A percentile compares a stretch with the other conserved stretches of the same genome.
Conservation (phyloP, 2,888 invertebrate species). For the Ormyrus pomaceus region DNA sequence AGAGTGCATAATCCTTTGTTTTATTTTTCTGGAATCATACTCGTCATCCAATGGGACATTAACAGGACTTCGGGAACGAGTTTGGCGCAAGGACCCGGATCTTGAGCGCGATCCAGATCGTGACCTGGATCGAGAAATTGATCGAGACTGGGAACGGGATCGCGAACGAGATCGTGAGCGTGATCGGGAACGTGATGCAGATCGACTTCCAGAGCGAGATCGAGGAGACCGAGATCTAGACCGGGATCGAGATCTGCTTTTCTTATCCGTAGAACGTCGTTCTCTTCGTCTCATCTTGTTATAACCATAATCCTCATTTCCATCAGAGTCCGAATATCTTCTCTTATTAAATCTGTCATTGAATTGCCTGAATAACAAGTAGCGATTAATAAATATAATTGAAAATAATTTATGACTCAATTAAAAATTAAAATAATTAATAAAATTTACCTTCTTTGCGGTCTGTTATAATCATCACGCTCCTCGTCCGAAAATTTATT, state of each 20-base stretch:
- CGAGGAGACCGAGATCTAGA: slow-evolving; percentile 40
- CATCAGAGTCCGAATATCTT: slow-evolving; percentile 50
- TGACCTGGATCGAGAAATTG: slow-evolving; percentile 44
- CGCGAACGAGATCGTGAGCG: slow-evolving; percentile 40
- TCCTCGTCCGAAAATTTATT: slow-evolving; percentile 43
- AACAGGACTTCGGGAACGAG: slow-evolving; percentile 56
- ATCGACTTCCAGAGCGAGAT: slow-evolving; percentile 23
- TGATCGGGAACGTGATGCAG: slow-evolving; percentile 24
- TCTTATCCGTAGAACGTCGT: slow-evolving; percentile 33
- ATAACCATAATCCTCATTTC: slow-evolving; percentile 40
- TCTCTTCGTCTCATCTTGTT: slow-evolving; percentile 44
- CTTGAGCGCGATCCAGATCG: slow-evolving; percentile 54
- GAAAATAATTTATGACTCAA: not conserved
- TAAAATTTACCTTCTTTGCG: slow-evolving; percentile 47
- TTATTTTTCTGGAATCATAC: slow-evolving; percentile 44
- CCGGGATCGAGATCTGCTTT: slow-evolving; percentile 56
- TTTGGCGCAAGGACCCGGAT: slow-evolving; percentile 54
- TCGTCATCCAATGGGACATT: slow-evolving; percentile 54
- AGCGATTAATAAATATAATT: slow-evolving; percentile 1
- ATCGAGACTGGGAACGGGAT: slow-evolving; percentile 39
- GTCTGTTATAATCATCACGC: slow-evolving; percentile 42
- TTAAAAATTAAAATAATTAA: not conserved
- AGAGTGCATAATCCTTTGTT: slow-evolving; percentile 18
- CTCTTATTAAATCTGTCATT: slow-evolving; percentile 52
- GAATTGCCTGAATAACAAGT: slow-evolving; percentile 32